Conservation (phyloP, 2,113 vertebrate genomes). For the Cygnus buccinator region DNA sequence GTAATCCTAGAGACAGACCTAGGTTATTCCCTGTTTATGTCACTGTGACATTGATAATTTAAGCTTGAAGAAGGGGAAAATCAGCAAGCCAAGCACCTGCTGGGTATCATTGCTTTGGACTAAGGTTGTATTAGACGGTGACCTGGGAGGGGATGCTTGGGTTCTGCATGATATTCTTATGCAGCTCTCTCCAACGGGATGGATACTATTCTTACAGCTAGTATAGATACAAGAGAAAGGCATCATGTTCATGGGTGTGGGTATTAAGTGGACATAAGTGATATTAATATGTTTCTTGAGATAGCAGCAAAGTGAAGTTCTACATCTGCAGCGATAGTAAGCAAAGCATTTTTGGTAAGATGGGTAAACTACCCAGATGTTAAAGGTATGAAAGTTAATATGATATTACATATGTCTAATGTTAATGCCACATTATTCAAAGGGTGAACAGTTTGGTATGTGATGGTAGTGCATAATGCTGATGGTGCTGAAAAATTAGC, state of each 20-base stretch:
- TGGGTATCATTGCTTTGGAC: neutral
- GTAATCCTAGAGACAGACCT: neutral
- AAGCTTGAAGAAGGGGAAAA: neutral
- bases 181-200: neutral
- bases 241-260: fast-evolving
- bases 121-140: neutral
- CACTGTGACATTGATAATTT: neutral
- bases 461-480: neutral
- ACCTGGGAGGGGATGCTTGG: neutral
- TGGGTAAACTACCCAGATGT: neutral
- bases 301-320: too few relatives aligned
- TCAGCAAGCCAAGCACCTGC: neutral
- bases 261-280: neutral
- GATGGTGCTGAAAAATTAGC: neutral
- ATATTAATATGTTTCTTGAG: neutral
- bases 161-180: neutral
- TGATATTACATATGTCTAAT: neutral
- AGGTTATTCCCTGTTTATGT: neutral
- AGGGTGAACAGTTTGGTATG: neutral
- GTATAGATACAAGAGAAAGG: neutral
- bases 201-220: neutral
- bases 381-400: neutral
- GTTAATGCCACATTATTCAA: neutral
- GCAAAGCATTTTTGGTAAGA: neutral
- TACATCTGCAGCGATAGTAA: neutral